These are phyloP conservation scores for Pseudochirops corinnae DNA, from an alignment of 2,797 vertebrate genomes.

Conservation along the genomic window DNA sequence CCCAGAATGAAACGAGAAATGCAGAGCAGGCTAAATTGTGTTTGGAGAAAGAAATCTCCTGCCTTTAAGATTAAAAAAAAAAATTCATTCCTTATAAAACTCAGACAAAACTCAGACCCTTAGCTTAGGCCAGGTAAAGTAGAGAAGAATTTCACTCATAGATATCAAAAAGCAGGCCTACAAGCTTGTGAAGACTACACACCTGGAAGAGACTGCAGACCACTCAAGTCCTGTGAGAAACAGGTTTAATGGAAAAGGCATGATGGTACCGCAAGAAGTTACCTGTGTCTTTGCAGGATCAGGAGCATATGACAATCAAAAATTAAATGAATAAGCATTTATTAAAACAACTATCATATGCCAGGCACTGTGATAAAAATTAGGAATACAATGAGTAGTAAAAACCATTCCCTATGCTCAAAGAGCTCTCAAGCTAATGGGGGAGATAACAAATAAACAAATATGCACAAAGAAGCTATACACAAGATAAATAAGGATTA, in stretches of 20 bases:
- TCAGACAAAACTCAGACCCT: background rate
- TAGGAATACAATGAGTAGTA: background rate
- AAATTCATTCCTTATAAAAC: background rate
- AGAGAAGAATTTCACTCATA: background rate
- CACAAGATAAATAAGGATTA: background rate
- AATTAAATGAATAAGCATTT: background rate
- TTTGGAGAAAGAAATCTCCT: background rate
- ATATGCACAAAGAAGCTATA: background rate
- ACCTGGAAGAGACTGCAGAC: background rate
- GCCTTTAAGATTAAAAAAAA: background rate
- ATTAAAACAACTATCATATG: background rate
- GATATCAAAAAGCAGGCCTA: background rate
- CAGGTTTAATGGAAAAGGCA: background rate
- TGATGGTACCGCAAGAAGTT: background rate
- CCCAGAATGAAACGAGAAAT: background rate
- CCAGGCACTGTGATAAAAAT: background rate
- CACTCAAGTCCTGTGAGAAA: background rate
- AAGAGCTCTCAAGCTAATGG: background rate
- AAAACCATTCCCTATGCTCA: background rate
- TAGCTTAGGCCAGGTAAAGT: background rate
- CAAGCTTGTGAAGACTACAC: background rate
- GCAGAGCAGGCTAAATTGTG: too few relatives aligned
- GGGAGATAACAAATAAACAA: background rate
- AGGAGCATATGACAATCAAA: background rate
- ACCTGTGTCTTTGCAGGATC: background rate